Conservation (phyloP, 2,113 vertebrate species). For the Aleadryas rufinucha region DNA sequence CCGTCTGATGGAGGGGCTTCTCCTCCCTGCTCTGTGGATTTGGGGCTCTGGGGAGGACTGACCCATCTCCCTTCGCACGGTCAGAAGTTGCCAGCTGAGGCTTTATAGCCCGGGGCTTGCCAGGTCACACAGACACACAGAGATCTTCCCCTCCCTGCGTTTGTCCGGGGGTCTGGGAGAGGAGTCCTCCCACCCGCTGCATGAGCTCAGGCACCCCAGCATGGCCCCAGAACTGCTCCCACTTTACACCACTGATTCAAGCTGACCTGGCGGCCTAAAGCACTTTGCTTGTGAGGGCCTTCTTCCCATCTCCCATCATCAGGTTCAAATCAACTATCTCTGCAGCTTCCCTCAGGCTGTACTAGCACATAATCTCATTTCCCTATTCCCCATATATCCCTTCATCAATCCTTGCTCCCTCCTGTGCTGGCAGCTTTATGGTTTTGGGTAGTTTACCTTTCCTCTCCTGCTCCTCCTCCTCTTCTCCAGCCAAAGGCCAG, state of each 20-base stretch:
- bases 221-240: not conserved
- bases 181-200: not conserved
- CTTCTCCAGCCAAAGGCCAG: not conserved
- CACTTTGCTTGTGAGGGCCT: not conserved
- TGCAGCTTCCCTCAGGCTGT: not conserved
- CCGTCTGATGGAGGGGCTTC: rapidly evolving
- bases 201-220: not conserved
- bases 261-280: not conserved
- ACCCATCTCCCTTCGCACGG: rapidly evolving
- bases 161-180: rapidly evolving
- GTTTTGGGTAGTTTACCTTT: not conserved
- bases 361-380: not conserved
- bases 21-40: rapidly evolving
- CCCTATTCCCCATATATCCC: not conserved
- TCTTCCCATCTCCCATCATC: not conserved
- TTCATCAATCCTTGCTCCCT: not conserved
- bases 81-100: not conserved
- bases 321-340: not conserved
- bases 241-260: not conserved
- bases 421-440: not conserved
- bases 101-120: rapidly evolving
- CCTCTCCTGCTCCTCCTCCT: not conserved
- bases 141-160: rapidly evolving
- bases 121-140: not conserved
- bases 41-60: not conserved